phyloP scores from a whole-genome alignment of 2,797 vertebrate genomes.

The Leucoraja ocellata region DNA sequence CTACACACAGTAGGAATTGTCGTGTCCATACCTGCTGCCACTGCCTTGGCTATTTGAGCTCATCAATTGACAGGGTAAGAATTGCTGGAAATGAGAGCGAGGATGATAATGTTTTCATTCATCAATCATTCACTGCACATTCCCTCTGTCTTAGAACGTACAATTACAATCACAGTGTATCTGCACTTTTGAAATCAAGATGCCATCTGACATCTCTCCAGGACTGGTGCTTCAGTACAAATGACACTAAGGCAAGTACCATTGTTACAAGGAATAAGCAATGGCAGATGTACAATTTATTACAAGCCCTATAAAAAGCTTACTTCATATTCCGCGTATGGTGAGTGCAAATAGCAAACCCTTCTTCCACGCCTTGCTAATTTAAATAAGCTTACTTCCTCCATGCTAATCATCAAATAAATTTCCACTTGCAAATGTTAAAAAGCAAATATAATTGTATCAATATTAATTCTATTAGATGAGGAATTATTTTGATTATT shows the following conservation, averaged over 20 bases:
- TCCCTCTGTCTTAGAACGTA: not conserved
- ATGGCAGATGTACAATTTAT: not conserved
- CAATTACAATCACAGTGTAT: not conserved
- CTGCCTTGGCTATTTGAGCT: not conserved
- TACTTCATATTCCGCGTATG: not conserved
- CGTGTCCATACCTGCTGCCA: not conserved
- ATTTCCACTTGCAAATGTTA: slow-evolving; percentile 1
- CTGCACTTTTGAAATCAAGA: slow-evolving; percentile 15
- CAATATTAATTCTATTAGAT: slow-evolving; percentile 22
- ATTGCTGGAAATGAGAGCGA: not conserved
- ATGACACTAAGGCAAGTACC: slow-evolving; percentile 14
- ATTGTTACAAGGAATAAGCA: not conserved
- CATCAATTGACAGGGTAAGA: not conserved
- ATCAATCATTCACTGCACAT: not conserved
- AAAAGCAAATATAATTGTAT: not conserved
- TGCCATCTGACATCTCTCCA: slow-evolving; percentile 23
- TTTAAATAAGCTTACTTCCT: not conserved
- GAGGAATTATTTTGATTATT: slow-evolving; percentile 10
- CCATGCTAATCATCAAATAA: not conserved
- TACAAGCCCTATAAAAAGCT: not conserved
- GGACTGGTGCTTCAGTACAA: not conserved
- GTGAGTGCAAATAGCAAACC: not conserved
- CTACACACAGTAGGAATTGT: too few species aligned
- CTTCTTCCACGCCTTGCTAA: not conserved
- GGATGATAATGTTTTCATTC: not conserved